phyloP scores from a whole-genome alignment of 1,140 invertebrate species.

The Rhynchophorus ferrugineus region DNA sequence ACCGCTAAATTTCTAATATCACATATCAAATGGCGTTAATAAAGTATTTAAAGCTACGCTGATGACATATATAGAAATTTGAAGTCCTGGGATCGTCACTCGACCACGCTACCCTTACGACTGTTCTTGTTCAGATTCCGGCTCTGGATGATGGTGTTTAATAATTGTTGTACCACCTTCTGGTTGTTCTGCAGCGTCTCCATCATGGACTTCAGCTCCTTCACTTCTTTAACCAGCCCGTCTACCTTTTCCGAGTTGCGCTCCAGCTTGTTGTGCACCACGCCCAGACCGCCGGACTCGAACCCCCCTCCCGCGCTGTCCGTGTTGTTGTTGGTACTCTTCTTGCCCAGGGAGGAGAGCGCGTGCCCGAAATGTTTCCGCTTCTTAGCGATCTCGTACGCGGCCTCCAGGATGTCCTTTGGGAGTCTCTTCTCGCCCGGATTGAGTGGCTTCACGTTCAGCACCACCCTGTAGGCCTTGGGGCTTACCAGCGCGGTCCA shows the following conservation, averaged over 20 bases:
- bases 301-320: constrained; percentile 44
- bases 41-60: background rate
- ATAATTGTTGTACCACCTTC: constrained; percentile 11
- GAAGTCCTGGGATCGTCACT: background rate
- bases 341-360: constrained; percentile 54
- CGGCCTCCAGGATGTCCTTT: constrained; percentile 63
- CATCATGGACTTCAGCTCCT: constrained; percentile 47
- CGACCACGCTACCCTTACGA: background rate
- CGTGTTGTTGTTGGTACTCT: constrained; percentile 53
- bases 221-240: constrained; percentile 51
- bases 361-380: constrained; percentile 59
- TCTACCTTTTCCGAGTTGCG: constrained; percentile 54
- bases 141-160: constrained; percentile 13
- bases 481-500: constrained; percentile 67
- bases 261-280: constrained; percentile 53
- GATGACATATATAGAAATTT: background rate
- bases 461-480: constrained; percentile 64
- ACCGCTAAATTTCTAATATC: constrained; percentile 31
- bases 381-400: constrained; percentile 66
- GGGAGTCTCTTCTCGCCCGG: constrained; percentile 71
- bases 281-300: constrained; percentile 41
- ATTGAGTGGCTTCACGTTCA: constrained; percentile 72
- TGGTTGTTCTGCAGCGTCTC: constrained; percentile 16
- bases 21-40: constrained; percentile 22
- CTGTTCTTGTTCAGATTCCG: constrained; percentile 11